phyloP scores from a whole-genome alignment of 1,140 invertebrate species.

The Pseudomyrmex dendroicus region DNA sequence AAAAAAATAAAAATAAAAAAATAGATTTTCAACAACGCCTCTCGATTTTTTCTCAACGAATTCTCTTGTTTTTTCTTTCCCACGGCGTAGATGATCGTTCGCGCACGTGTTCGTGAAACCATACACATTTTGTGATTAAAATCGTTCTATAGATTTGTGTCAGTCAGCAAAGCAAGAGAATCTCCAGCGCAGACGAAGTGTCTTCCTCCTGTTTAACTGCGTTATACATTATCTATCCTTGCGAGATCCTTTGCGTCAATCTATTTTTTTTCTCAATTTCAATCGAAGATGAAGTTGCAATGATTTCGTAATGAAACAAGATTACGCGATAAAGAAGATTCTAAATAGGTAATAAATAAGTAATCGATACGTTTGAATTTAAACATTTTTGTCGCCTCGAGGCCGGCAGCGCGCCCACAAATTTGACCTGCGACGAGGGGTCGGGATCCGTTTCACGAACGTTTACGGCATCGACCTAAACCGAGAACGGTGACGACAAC shows the following conservation, averaged over 20 bases:
- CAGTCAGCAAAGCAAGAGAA: slow-evolving; percentile 50
- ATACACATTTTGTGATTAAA: slow-evolving; percentile 73
- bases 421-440: slow-evolving; percentile 34
- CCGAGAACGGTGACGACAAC: slow-evolving; percentile 9
- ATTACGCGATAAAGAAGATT: neutral
- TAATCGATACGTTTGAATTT: slow-evolving; percentile 29
- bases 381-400: slow-evolving; percentile 42
- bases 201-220: slow-evolving; percentile 55
- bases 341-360: too few relatives aligned
- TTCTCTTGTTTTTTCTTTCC: neutral
- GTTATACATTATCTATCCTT: slow-evolving; percentile 43
- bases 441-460: slow-evolving; percentile 17
- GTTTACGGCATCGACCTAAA: slow-evolving; percentile 28
- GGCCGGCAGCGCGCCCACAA: slow-evolving; percentile 44
- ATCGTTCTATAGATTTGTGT: slow-evolving; percentile 69
- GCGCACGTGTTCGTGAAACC: slow-evolving; percentile 61
- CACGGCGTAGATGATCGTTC: too few relatives aligned
- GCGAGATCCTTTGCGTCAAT: neutral
- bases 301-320: too few relatives aligned
- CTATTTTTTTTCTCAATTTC: neutral
- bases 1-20: neutral
- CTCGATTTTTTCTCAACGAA: neutral
- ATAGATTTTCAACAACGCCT: slow-evolving; percentile 6
- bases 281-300: too few relatives aligned
- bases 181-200: slow-evolving; percentile 60